Percentiles rank a stretch among this genome's conserved stretches.
These are phyloP conservation scores for Sebastiscus albofasciatus DNA, from an alignment of 2,797 vertebrate species.

Conservation along the genomic window DNA sequence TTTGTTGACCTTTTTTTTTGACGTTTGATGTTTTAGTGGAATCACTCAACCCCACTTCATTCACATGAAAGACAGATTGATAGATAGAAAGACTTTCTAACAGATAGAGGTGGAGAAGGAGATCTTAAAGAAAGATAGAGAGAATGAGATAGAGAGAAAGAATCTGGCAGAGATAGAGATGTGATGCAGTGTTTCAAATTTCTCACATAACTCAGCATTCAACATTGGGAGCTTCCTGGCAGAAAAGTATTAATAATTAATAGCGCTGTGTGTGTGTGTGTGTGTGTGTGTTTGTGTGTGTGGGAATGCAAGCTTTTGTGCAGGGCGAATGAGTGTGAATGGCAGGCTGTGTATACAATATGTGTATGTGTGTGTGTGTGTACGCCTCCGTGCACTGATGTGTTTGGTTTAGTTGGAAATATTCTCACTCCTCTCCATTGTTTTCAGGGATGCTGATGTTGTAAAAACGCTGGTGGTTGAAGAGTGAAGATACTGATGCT, in stretches of 20 bases:
- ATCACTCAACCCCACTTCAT: neutral
- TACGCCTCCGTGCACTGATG: neutral
- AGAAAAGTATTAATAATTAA: slow-evolving; percentile 70
- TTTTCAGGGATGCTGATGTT: slow-evolving; percentile 18
- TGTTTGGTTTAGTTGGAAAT: slow-evolving; percentile 29
- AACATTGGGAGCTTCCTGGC: slow-evolving; percentile 56
- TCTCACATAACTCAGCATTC: slow-evolving; percentile 54
- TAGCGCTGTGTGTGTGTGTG: neutral
- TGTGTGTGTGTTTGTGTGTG: neutral
- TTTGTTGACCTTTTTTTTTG: neutral
- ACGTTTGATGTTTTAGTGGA: neutral
- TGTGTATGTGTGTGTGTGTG: slow-evolving; percentile 1
- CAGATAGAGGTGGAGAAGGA: neutral
- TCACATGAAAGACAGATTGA: neutral
- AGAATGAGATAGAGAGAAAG: neutral
- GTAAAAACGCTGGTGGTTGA: slow-evolving; percentile 4
- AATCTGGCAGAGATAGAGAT: slow-evolving; percentile 21
- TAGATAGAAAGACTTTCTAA: neutral
- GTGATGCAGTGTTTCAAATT: slow-evolving; percentile 48
- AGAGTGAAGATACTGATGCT: slow-evolving; percentile 11
- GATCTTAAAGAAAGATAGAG: neutral
- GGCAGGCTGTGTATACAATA: slow-evolving; percentile 1
- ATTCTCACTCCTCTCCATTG: slow-evolving; percentile 7
- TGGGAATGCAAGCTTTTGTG: slow-evolving; percentile 10
- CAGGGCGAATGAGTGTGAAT: neutral